Conservation (phyloP, 2,888 invertebrate species). For the Plagodis dolabraria region DNA sequence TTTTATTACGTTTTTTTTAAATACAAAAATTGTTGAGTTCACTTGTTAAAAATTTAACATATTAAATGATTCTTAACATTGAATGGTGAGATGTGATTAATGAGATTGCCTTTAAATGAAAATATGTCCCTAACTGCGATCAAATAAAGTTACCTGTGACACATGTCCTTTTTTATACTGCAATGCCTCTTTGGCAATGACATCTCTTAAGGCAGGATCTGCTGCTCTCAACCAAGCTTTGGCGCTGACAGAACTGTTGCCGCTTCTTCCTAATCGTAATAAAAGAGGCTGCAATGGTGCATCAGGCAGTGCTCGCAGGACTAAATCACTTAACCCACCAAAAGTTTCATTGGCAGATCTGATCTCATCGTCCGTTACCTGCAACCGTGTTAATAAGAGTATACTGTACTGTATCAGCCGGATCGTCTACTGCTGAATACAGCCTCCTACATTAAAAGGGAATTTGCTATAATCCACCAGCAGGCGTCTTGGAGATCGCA, state of each 20-base stretch:
- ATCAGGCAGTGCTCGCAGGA: conserved; percentile 92
- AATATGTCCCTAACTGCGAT: no score
- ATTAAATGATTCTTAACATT: no score
- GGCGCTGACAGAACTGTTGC: conserved; percentile 76
- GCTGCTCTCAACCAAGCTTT: conserved; percentile 90
- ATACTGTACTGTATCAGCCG: no score
- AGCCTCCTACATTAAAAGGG: no score
- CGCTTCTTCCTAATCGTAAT: conserved; percentile 87
- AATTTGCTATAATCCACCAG: no score
- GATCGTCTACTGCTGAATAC: no score
- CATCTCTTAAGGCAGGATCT: conserved; percentile 91
- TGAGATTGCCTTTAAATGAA: no score
- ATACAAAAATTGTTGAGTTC: no score
- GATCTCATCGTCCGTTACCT: conserved; percentile 90
- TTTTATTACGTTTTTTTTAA: no score
- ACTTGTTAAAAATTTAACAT: no score
- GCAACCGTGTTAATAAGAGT: conserved; percentile 28
- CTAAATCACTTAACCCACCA: conserved; percentile 90
- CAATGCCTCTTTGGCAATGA: conserved; percentile 94
- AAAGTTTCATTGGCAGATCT: conserved; percentile 88
- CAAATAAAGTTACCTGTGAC: conserved; percentile 64
- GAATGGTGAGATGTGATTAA: no score
- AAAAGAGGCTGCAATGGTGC: conserved; percentile 91
- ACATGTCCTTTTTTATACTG: conserved; percentile 89
- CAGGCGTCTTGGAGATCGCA: no score